Base-by-base conservation (phyloP, 2,888 invertebrate species). In the Nasonia oneida region DNA sequence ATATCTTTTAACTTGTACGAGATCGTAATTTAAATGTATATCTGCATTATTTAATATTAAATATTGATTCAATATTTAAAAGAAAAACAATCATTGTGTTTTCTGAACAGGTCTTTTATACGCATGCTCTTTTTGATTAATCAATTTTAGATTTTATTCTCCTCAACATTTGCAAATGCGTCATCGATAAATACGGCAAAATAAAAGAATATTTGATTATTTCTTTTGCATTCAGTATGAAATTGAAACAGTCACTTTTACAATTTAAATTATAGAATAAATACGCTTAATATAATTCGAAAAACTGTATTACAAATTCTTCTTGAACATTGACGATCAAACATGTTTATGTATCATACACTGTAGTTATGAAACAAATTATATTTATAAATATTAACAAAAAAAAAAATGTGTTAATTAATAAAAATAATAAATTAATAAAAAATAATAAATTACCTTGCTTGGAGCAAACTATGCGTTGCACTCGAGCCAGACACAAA, bases 381-480 rank as follows among this genome's bases (percentile, higher is more conserved):
- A 91, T 91, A 92, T 92, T 92, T 91, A 90, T 90, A 90, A 91
- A 89, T 91, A 90, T 89, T 89, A 91, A 89, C 87, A 89, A 89
- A 86, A 81, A n/a, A n/a, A 88, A 89, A 89, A 23, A 23, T 23
- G 23, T 23, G 23, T 23, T 29, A 29, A 29, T 29, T 29, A 29
- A 29, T 29, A 29, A 29, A 29, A 29, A 29, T 29, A 29, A 29
- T 29, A 29, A 29, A 29, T 29, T 29, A 29, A 29, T 29, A 1
- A 29, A 29, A 29, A 29, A 29, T 29, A 29, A 29, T 29, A 29
- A 29, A 29, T 29, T 29, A 29, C 29, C 1, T 29, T 29, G 29
- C 29, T 29, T 29, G 29, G 29, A 29, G 29, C 29, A n/a, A 61
- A 61, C n/a, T 8, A n/a, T 5, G 57, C 23, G 3, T 61, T 23